Percentiles rank a stretch among this genome's conserved stretches.
Conservation (phyloP, 30 jellyfish, hydroid and myxozoan species). For the Morbakka virulenta region DNA sequence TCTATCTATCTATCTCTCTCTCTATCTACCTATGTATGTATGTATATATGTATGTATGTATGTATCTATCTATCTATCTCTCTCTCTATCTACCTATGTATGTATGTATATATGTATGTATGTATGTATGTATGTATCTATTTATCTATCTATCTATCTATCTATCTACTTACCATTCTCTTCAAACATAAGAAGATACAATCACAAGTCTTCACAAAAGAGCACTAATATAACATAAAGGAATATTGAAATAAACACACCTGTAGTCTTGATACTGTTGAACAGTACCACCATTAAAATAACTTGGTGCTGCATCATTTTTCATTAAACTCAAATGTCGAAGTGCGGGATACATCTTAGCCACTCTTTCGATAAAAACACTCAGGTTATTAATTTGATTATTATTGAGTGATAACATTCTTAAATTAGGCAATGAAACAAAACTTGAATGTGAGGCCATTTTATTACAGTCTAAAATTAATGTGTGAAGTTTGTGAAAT, state of each 20-base stretch:
- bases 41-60: too few species aligned
- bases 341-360: slow-evolving; percentile 36
- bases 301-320: slow-evolving; percentile 88
- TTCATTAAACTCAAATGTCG: slow-evolving; percentile 76
- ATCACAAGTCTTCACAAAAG: too few species aligned
- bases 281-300: slow-evolving; percentile 77
- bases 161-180: too few species aligned
- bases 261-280: slow-evolving; percentile 82
- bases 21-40: too few species aligned
- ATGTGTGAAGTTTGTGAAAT: slow-evolving; percentile 52
- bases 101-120: too few species aligned
- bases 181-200: too few species aligned
- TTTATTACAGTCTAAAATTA: slow-evolving; percentile 59
- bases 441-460: slow-evolving; percentile 36
- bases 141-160: too few species aligned
- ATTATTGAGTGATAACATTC: slow-evolving; percentile 56
- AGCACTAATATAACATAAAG: background rate
- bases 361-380: slow-evolving; percentile 50
- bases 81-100: too few species aligned
- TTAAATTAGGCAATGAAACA: slow-evolving; percentile 36
- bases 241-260: slow-evolving; percentile 20
- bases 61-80: too few species aligned
- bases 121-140: too few species aligned
- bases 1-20: too few species aligned
- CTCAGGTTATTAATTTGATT: slow-evolving; percentile 51